These are phyloP conservation scores for Myoxocephalus aenaeus DNA, from an alignment of 2,797 vertebrate genomes.

Conservation along the genomic window DNA sequence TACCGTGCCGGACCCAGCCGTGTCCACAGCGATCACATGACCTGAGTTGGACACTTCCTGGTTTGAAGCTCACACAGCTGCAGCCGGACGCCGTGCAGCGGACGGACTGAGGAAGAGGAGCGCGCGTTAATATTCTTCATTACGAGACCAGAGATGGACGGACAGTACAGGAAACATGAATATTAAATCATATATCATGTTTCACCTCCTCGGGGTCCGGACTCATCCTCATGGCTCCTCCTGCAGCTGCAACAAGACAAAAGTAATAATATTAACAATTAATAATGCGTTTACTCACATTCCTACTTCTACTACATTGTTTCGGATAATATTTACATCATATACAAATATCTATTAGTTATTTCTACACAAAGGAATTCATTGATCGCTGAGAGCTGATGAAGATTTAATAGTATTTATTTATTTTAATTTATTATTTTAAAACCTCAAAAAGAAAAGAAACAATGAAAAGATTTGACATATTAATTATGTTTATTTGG, in stretches of 20 bases:
- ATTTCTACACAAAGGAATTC: not conserved
- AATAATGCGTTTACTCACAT: not conserved
- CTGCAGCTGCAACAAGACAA: constrained; percentile 10
- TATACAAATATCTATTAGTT: not conserved
- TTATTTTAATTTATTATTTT: not conserved
- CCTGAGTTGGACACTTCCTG: constrained; percentile 89
- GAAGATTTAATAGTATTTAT: not conserved
- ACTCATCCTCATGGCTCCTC: constrained; percentile 55
- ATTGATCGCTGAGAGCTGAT: not conserved
- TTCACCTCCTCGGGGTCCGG: constrained; percentile 48
- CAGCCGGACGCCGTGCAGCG: constrained; percentile 89
- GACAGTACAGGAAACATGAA: not conserved
- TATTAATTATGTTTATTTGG: not conserved
- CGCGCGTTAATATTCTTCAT: rapidly evolving
- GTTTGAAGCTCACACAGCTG: constrained; percentile 89
- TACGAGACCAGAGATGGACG: not conserved
- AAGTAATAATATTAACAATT: not conserved
- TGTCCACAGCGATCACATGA: constrained; percentile 94
- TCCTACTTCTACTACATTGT: not conserved
- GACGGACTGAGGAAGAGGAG: constrained; percentile 81
- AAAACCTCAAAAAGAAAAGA: not conserved
- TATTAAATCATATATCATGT: no score
- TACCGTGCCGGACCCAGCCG: constrained; percentile 95
- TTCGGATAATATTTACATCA: not conserved
- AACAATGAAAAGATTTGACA: not conserved